Evolutionary conservation across 2,113 vertebrate genomes (phyloP), one percentile per base, ranked within the genome.

Genomic region (Mesembrinibis cayennensis): DNA sequence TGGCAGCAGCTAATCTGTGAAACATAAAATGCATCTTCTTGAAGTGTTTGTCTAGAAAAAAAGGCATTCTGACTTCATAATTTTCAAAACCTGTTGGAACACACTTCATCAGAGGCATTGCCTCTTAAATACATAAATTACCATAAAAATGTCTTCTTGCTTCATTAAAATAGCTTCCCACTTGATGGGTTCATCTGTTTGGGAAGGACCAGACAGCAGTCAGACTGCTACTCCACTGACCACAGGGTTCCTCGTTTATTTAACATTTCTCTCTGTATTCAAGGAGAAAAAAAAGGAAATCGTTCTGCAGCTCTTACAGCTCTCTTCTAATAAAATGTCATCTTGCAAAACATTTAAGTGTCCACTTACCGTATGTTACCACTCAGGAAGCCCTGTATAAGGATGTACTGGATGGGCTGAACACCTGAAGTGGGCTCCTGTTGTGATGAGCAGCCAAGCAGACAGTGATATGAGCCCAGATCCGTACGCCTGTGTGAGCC

Each of bases 1-100:
- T 82, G 84, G 90, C 49, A 95, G 89, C 92, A 94, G 95, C 94
- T 94, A 96, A 96, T 95, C 87, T 95, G 82, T 63, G 87, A 93
- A 92, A 96, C 87, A 93, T 61, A 94, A 96, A 89, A 97, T 62
- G 80, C 94, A 77, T 97, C 81, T 84, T 96, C 77, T 49, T 84
- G 87, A 97, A 96, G 67, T 67, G 95, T 97, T 98, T 97, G 88
- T 91, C 96, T 92, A 87, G 69, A 19, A 58, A 85, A 50, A 92
- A 85, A 91, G 76, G 30, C 27, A 21, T 67, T 94, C 59, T 44
- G 69, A 42, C n/a, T 91, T 71, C 7, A n/a, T 80, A 92, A 52
- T 90, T 96, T 84, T 96, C 34, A 12, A 80, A 87, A 89, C 32
- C 44, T 91, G 56, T 11, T n/a, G 56, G 71, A 94, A 56, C 52